Percentiles rank a stretch among this genome's conserved stretches.
Conservation (phyloP, 2,797 vertebrate species). For the Danio kyathit region DNA sequence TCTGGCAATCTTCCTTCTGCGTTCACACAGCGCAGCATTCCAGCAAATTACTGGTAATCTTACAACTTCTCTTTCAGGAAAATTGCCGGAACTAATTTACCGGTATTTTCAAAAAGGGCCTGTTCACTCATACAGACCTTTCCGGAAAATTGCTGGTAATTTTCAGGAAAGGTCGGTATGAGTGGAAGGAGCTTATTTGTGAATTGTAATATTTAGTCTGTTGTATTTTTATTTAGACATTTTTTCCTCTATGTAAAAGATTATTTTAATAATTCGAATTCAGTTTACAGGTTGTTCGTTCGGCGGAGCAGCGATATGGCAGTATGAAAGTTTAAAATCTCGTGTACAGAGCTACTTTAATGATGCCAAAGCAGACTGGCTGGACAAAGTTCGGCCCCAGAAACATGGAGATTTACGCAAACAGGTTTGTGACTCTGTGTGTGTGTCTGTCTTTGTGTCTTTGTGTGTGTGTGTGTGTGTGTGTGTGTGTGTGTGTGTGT, state of each 20-base stretch:
- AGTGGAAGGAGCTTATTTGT: not conserved
- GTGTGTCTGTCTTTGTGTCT: too few relatives aligned
- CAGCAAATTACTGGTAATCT: too few relatives aligned
- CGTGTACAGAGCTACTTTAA: conserved; percentile 90
- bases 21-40: too few relatives aligned
- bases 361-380: conserved; percentile 86
- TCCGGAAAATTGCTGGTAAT: too few relatives aligned
- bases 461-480: too few relatives aligned
- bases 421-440: conserved; percentile 78
- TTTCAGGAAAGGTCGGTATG: too few relatives aligned
- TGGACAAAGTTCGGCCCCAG: conserved; percentile 87
- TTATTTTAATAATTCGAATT: conserved; percentile 67
- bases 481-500: not conserved
- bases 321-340: conserved; percentile 92
- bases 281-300: conserved; percentile 97
- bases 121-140: too few relatives aligned
- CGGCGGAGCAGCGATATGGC: conserved; percentile 92
- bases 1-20: too few relatives aligned
- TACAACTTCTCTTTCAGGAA: too few relatives aligned
- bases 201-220: not conserved
- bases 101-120: too few relatives aligned
- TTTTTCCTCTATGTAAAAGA: not conserved
- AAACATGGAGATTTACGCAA: conserved; percentile 88
- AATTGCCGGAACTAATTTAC: too few relatives aligned
- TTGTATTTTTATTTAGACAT: not conserved